Conservation (phyloP, 2,113 vertebrate genomes). For the Crocuta crocuta region DNA sequence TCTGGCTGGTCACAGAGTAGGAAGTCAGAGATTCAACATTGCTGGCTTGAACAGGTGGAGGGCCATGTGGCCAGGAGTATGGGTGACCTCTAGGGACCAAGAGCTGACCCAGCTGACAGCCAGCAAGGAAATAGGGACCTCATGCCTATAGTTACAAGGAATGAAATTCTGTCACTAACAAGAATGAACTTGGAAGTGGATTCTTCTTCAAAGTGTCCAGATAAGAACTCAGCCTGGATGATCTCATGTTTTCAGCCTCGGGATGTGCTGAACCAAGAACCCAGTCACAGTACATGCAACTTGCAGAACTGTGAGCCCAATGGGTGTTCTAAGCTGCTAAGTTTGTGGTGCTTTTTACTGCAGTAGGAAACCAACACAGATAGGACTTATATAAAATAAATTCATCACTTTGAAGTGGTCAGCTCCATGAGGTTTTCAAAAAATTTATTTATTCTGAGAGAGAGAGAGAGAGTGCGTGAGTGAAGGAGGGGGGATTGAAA, state of each 20-base stretch:
- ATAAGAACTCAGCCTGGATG: not conserved
- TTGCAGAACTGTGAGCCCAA: not conserved
- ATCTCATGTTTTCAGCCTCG: not conserved
- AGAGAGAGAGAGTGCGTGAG: no score
- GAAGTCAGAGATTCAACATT: not conserved
- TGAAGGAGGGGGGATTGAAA: no score
- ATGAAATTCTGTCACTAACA: not conserved
- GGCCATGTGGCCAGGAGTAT: not conserved
- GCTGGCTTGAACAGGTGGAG: not conserved
- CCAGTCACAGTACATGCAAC: not conserved
- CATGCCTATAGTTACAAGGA: not conserved
- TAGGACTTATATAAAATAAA: not conserved
- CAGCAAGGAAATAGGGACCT: not conserved
- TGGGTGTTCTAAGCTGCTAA: not conserved
- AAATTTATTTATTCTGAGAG: no score
- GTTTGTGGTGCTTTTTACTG: not conserved
- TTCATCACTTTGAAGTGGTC: not conserved
- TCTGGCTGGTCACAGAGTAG: not conserved
- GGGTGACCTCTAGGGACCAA: not conserved
- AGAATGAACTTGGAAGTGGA: not conserved
- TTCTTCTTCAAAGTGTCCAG: not conserved
- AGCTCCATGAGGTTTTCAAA: not conserved
- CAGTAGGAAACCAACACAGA: not conserved
- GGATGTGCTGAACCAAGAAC: no score
- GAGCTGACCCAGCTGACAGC: not conserved